A percentile compares a stretch with the other conserved stretches of the same genome.
These are phyloP conservation scores for Gallirallus australis DNA, from an alignment of 2,797 vertebrate genomes.

Conservation along the genomic window DNA sequence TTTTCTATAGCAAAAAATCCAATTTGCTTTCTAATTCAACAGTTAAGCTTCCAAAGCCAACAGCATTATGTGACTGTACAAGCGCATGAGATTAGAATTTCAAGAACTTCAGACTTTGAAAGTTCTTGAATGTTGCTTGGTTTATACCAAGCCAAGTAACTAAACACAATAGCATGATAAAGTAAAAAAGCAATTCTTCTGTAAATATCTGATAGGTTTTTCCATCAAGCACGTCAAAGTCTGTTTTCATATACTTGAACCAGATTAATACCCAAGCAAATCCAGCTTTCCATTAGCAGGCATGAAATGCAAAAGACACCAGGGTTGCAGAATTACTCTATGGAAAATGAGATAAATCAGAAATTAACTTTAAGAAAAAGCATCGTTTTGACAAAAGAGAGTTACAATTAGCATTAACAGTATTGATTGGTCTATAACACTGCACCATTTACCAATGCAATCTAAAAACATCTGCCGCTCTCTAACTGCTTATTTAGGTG, in stretches of 20 bases:
- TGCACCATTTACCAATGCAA: constrained; percentile 46
- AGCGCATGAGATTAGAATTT: not conserved
- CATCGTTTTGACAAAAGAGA: constrained; percentile 65
- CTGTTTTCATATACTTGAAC: constrained; percentile 13
- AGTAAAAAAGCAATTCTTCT: not conserved
- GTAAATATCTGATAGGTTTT: constrained; percentile 25
- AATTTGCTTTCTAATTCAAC: constrained; percentile 36
- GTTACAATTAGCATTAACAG: constrained; percentile 69
- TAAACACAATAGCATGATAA: not conserved
- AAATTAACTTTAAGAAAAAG: constrained; percentile 72
- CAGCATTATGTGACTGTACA: not conserved
- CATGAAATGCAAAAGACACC: constrained; percentile 18
- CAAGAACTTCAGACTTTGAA: not conserved
- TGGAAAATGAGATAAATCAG: constrained; percentile 67
- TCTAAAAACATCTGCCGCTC: constrained; percentile 62
- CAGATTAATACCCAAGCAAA: constrained; percentile 36
- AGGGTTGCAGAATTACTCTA: constrained; percentile 53
- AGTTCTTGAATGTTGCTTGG: not conserved
- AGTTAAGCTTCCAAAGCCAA: constrained; percentile 18
- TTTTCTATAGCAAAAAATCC: not conserved
- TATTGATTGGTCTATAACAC: constrained; percentile 63
- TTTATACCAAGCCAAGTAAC: constrained; percentile 1
- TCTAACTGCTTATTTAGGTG: constrained; percentile 69
- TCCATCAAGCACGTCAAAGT: not conserved
- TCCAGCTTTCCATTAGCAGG: constrained; percentile 41